These are phyloP conservation scores for Burhinus oedicnemus DNA, from an alignment of 2,113 vertebrate genomes.

Conservation along the genomic window DNA sequence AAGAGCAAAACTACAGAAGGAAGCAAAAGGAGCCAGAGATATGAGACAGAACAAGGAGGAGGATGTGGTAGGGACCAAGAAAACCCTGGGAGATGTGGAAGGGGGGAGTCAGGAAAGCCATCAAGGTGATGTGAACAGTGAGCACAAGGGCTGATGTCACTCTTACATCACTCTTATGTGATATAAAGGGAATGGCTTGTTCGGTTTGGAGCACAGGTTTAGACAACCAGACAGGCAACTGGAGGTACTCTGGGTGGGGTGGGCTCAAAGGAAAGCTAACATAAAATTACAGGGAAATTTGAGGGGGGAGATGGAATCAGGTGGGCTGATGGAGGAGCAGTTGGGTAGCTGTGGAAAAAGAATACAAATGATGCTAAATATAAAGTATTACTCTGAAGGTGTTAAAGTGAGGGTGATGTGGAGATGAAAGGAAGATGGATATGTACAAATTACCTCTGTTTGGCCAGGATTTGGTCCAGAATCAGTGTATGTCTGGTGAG, in stretches of 20 bases:
- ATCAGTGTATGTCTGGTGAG: not conserved
- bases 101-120: not conserved
- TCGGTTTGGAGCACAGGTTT: not conserved
- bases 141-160: not conserved
- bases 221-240: not conserved
- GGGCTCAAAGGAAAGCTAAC: not conserved
- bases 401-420: not conserved
- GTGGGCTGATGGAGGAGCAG: not conserved
- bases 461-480: not conserved
- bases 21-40: not conserved
- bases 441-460: not conserved
- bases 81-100: not conserved
- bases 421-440: not conserved
- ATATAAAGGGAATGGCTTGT: not conserved
- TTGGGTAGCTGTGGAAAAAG: not conserved
- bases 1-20: conserved; percentile 17
- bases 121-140: not conserved
- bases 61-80: not conserved
- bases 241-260: not conserved
- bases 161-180: not conserved
- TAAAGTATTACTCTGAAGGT: not conserved
- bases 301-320: not conserved
- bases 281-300: not conserved
- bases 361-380: not conserved
- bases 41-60: not conserved